Base-by-base conservation (phyloP, 1,140 invertebrate genomes). In the Cherax quadricarinatus region DNA sequence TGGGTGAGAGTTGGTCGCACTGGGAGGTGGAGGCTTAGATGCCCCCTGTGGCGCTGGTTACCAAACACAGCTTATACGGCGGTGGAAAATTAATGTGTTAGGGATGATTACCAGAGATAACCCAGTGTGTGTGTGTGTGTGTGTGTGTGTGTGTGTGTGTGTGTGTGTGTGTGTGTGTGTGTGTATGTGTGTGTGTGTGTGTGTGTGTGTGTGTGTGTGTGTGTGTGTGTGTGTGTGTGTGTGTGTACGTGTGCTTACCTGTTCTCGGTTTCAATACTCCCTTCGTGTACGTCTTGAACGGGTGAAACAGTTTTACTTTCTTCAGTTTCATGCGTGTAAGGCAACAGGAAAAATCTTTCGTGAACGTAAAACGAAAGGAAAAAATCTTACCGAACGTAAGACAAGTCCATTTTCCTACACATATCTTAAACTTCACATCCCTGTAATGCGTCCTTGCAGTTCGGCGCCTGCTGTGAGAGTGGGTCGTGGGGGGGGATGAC, bases 41-140 rank as follows among this genome's bases (percentile, higher is more conserved):
- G 16, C 86, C 86, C 75, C 90, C 84, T 57, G 90, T 82, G 90
- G 83, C 18, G 84, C 62, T 48, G 73, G 90, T 81, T 91, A 91
- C 84, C 81, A 62, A 73, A 82, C 30, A 73, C 57, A 70, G 60
- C 84, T 91, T 91, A 87, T 91, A 91, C 81, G 90, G 90, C 90
- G 79, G 90, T 91, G 90, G 84, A 91, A 91, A 87, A 91, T 91
- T 91, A 87, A 91, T 91, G 84, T 91, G 84, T 91, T 91, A 82
- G 78, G 85, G 83, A 81, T 81, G 90, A 91, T 91, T 91, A 91
- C 90, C 84, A 51, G 49, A 86, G 90, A 86, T 91, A 91, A 30
- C 75, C 16, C 18, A 4, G 18, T 21, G 10, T 24, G 30, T 5
- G 30, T 62, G 0, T 62, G 51, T 80, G 79, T 80, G 75, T 88